Percentiles rank a stretch among this genome's conserved stretches.
phyloP scores from a whole-genome alignment of 2,113 vertebrate genomes.

The Benitochromis conjunctus region DNA sequence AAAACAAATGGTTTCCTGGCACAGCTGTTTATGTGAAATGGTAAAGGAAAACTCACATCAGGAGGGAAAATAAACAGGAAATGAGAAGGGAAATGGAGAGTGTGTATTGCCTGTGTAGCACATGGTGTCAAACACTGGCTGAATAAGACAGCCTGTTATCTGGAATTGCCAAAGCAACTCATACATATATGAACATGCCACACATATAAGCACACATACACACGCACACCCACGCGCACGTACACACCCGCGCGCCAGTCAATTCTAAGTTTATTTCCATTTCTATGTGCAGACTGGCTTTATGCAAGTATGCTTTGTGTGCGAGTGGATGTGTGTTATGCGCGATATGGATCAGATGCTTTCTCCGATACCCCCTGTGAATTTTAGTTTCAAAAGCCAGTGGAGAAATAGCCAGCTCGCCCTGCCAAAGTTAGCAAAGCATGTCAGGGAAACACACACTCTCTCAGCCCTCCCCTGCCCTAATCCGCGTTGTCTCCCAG shows the following conservation, averaged over 20 bases:
- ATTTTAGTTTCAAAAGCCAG: slow-evolving; percentile 48
- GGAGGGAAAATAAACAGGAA: background rate
- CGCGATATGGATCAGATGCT: slow-evolving; percentile 50
- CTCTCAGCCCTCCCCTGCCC: background rate
- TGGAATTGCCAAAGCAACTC: background rate
- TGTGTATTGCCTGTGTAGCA: background rate
- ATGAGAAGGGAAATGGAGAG: background rate
- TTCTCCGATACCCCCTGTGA: slow-evolving; percentile 48
- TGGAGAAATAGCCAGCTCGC: slow-evolving; percentile 22
- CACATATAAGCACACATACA: background rate
- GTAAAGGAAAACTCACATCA: background rate
- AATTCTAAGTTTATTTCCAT: slow-evolving; percentile 23
- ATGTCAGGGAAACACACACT: slow-evolving; percentile 42
- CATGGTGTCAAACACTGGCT: background rate
- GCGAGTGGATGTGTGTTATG: slow-evolving; percentile 3
- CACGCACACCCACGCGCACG: background rate
- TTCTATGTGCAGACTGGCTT: background rate
- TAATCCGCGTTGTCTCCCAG: slow-evolving; percentile 55
- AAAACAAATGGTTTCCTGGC: background rate
- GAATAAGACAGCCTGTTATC: background rate
- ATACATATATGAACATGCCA: background rate
- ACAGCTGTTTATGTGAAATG: background rate
- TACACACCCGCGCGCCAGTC: background rate
- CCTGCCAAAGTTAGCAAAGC: slow-evolving; percentile 53
- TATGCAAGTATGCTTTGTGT: background rate